Evolutionary conservation across 2,888 invertebrate genomes (phyloP), one percentile per base, ranked within the genome.

Genomic region (Fabriciana adippe): DNA sequence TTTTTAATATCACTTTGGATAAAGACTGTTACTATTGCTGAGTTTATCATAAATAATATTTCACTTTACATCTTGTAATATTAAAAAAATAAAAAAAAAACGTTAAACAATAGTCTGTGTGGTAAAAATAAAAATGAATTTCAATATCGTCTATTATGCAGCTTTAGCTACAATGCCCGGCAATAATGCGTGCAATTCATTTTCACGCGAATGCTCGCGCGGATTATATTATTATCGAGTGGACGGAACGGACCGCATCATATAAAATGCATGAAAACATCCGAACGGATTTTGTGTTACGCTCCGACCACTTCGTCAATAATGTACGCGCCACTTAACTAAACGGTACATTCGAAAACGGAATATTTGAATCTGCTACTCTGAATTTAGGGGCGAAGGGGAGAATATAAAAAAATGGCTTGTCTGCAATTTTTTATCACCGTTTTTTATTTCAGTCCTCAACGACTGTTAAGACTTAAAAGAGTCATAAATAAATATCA

Each of bases 191-290:
- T 68, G 64, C 64, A 55, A 55, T 64, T 54, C 64, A 59, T 64
- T 68, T 64, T 64, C 59, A 60, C 64, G 50, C 64, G 60, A 68
- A 60, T 68, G 64, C 64, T 64, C 68, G 55, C 55, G 55, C 62
- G 63, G 68, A 68, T 68, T 68, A 68, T 64, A 64, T 68, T 68
- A 71, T 68, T 68, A 68, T 66, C 66, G 64, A 63, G 55, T 64
- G 55, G 64, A 64, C 53, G 68, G 61, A 68, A 64, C 64, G 63
- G 56, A 68, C 68, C 66, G 66, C 66, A 31, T 71, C 63, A 71
- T 68, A 71, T 66, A 71, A 68, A 71, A 68, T 71, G 64, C 68
- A 71, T 71, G 68, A 53, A 61, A 67, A 70, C 68, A 71, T 71
- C 48, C 56, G 68, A 66, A 64, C 53, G 68, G 64, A 66, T 71